These are phyloP conservation scores for Amphimallon solstitiale DNA, from an alignment of 2,888 invertebrate genomes.

Conservation along the genomic window DNA sequence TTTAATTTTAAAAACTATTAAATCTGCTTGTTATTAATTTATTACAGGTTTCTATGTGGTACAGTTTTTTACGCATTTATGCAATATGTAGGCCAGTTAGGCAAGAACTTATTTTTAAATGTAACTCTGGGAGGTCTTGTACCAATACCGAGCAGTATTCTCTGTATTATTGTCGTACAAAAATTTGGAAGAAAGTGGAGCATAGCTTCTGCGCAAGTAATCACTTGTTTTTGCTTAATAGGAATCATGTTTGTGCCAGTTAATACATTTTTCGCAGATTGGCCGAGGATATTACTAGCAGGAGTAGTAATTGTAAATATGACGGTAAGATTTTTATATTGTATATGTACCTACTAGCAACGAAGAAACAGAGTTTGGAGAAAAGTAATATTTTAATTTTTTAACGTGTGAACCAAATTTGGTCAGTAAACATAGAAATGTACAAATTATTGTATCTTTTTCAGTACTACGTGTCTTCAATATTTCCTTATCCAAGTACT, in stretches of 20 bases:
- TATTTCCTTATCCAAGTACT: no score
- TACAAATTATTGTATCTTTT: no score
- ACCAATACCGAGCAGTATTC: slow-evolving; percentile 66
- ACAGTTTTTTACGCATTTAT: slow-evolving; percentile 70
- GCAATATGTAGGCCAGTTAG: slow-evolving; percentile 69
- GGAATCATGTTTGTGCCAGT: slow-evolving; percentile 65
- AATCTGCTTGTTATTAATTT: no score
- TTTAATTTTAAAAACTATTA: no score
- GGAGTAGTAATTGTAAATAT: slow-evolving; percentile 73
- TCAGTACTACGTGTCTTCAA: no score
- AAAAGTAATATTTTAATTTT: no score
- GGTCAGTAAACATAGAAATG: no score
- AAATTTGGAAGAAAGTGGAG: slow-evolving; percentile 66
- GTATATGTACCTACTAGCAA: no score
- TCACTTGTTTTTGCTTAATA: slow-evolving; percentile 66
- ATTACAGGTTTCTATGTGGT: slow-evolving; percentile 68
- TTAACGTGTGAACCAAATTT: no score
- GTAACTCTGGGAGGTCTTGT: slow-evolving; percentile 67
- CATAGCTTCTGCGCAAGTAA: slow-evolving; percentile 63
- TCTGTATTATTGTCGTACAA: slow-evolving; percentile 66
- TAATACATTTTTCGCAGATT: slow-evolving; percentile 63
- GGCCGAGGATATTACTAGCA: slow-evolving; percentile 69
- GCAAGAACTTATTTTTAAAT: slow-evolving; percentile 67
- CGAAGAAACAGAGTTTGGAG: no score
- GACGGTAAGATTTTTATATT: slow-evolving; percentile 64